phyloP scores from a whole-genome alignment of 2,113 vertebrate species.

The Dasyprocta punctata region DNA sequence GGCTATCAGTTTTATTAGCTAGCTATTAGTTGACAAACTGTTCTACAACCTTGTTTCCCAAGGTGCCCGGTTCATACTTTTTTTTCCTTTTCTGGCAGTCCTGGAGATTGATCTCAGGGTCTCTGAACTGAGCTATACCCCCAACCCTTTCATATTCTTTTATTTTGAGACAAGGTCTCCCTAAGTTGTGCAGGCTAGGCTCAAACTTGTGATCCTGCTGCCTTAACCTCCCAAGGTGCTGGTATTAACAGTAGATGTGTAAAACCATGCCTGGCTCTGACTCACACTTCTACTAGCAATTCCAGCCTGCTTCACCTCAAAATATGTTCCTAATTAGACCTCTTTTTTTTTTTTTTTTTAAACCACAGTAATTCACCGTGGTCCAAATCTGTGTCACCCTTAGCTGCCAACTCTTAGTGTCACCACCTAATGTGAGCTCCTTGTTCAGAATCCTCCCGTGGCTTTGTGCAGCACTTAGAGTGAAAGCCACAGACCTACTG shows the following conservation, averaged over 20 bases:
- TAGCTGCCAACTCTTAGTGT: neutral
- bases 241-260: neutral
- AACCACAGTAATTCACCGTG: accelerated
- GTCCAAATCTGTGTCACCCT: no score
- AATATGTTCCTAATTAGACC: neutral
- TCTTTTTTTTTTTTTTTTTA: neutral
- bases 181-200: neutral
- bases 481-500: neutral
- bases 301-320: neutral
- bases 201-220: neutral
- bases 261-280: neutral
- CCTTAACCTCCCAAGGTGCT: neutral
- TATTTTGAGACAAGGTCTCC: neutral
- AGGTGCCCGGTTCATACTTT: neutral
- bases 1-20: neutral
- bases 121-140: neutral
- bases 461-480: neutral
- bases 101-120: neutral
- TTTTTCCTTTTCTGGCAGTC: neutral
- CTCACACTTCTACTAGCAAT: no score
- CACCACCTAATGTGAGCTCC: neutral
- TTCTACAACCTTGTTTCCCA: neutral
- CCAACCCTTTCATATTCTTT: neutral
- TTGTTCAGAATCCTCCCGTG: neutral
- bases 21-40: neutral